These are phyloP conservation scores for Drosophila hydei DNA, from an alignment of 1,140 invertebrate species.

Conservation along the genomic window DNA sequence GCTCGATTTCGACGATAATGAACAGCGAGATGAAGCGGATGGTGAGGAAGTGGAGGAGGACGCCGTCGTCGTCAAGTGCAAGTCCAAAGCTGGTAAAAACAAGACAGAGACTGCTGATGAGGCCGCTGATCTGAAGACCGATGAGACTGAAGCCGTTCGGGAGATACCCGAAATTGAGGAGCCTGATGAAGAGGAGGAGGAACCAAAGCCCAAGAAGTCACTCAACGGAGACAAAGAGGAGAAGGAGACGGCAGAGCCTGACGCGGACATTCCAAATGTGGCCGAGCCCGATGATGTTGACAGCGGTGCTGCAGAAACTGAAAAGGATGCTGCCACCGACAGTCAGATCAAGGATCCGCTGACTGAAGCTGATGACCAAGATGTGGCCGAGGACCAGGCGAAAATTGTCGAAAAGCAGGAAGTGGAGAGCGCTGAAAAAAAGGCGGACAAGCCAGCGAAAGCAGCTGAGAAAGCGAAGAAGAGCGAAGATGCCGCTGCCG, in stretches of 20 bases:
- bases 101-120: constrained; percentile 26
- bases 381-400: constrained; percentile 7
- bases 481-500: constrained; percentile 14
- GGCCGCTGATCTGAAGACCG: constrained; percentile 29
- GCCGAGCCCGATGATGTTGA: constrained; percentile 5
- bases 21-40: constrained; percentile 25
- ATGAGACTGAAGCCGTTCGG: constrained; percentile 42
- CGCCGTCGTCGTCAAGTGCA: background rate
- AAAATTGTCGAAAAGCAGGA: constrained; percentile 53
- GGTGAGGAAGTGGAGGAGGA: constrained; percentile 27
- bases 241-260: constrained; percentile 14
- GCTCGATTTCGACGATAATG: constrained; percentile 58
- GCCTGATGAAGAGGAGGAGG: constrained; percentile 58
- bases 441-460: constrained; percentile 13
- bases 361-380: constrained; percentile 30
- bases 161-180: constrained; percentile 62
- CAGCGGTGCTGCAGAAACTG: background rate
- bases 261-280: constrained; percentile 12
- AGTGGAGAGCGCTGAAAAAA: constrained; percentile 41
- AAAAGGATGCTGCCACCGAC: constrained; percentile 8
- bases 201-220: constrained; percentile 52
- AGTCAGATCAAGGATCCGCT: constrained; percentile 37
- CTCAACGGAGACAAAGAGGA: constrained; percentile 44
- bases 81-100: constrained; percentile 11
- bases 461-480: constrained; percentile 34